Evolutionary conservation across 53 echinoderm and acorn worm species (phyloP), one percentile per base, ranked within the genome.

Genomic region (Glandiceps talaboti): DNA sequence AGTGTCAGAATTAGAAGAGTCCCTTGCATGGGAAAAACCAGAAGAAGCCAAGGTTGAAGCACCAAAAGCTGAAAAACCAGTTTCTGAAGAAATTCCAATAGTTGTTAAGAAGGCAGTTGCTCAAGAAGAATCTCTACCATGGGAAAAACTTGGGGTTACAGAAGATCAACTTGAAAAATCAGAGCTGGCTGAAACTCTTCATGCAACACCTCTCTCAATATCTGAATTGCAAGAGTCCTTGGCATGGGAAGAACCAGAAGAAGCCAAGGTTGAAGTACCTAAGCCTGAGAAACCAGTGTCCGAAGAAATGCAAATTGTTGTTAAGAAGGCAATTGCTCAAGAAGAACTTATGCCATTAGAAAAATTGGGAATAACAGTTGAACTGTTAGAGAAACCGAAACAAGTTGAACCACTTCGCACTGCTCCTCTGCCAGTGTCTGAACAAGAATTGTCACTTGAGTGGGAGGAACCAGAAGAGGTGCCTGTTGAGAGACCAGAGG

Each of bases 301-400:
- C 6, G 64, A 45, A 45, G 64, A 45, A 45, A 12, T 20, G 20
- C 64, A 6, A 6, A 45, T 45, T 45, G 64, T 45, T 12, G 6
- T 20, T 12, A 12, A 12, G 6, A 45, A 45, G 20, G 6, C 20
- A 45, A 6, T 20, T 12, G 20, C 64, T 31, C 75, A 27, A 45
- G 82, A 89, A 80, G 85, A 88, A 33, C 83, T 80, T 28, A 74
- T 78, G 1, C 83, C 83, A 31, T 87, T 83, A 83, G 28, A 76
- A 1, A 75, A 76, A 73, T 76, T 79, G 0, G 87, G 26, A 30
- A 33, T 76, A 80, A 83, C 28, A 77, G 30, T 79, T 75, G 79
- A 28, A 79, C 27, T 31, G 30, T 32, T 33, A 32, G 80, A 79
- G 79, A 76, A 87, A 29, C 30, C 31, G 20, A 20, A 12, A 12